Base-by-base conservation (phyloP, 2,797 vertebrate genomes). In the Eospalax fontanierii region DNA sequence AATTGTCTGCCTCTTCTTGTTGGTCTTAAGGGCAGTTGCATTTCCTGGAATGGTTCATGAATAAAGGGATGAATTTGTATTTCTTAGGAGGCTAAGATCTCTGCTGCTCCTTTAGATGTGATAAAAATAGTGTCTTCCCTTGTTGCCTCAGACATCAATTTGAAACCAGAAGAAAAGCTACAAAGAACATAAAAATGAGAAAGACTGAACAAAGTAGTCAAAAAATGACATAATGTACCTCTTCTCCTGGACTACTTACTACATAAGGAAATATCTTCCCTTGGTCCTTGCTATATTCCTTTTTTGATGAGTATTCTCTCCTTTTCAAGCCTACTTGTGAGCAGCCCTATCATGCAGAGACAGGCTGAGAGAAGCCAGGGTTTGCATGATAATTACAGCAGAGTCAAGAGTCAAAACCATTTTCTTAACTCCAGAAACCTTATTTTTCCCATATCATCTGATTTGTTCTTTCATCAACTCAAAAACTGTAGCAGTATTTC, bases 401-500 rank as follows among this genome's bases (percentile, higher is more conserved):
- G 28, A 80, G 8, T 30, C 30, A 93, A 75, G 19, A 86, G 22
- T n/a, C 61, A 22, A 89, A 95, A 14, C 8, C 9, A 24, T 4
- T 86, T 54, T 28, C 38, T 38, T 76, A 35, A 93, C 50, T 91
- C 74, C 22, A 63, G 71, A 89, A 21, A 61, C 19, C 19, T 90
- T 97, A 33, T 28, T 71, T 86, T 89, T 86, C 40, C 59, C 21
- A 26, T 19, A 40, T 68, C 87, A 65, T 35, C 15, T 81, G 24
- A 65, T 61, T 73, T 84, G n/a, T 4, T 74, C 30, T 78, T n/a
- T 74, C 26, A 46, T 90, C 63, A 75, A 38, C 38, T 89, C 46
- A 78, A 95, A 68, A 54, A 18, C 22, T 71, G 2, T 40, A 87
- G n/a, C 74, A 85, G 74, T 78, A 96, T 81, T 91, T 81, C 15